A percentile compares a stretch with the other conserved stretches of the same genome.
Evolutionary conservation across 2,797 vertebrate species (phyloP).

Genomic region (Coracias cyanogaster): DNA sequence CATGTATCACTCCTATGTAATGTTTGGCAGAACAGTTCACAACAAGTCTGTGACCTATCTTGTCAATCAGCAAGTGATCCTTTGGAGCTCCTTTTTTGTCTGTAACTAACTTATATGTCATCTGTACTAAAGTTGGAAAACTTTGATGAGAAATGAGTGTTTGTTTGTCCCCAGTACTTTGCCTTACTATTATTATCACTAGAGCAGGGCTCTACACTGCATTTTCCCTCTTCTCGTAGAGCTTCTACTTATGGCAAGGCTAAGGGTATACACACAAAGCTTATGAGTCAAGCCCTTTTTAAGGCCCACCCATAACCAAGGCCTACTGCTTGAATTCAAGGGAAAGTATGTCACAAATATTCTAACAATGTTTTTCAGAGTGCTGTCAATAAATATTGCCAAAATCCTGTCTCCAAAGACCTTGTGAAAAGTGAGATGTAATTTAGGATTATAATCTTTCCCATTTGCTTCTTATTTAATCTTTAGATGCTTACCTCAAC

Average conservation of each 20-base stretch:
- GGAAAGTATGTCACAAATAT: neutral
- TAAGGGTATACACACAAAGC: neutral
- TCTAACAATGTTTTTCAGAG: neutral
- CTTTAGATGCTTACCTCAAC: neutral
- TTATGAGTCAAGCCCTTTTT: neutral
- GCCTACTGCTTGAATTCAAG: neutral
- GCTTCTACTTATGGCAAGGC: neutral
- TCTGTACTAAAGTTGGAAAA: neutral
- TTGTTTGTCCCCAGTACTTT: neutral
- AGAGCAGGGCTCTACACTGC: neutral
- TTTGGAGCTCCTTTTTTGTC: neutral
- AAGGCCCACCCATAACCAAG: neutral
- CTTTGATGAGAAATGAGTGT: accelerated
- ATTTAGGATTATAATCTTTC: neutral
- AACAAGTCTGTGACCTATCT: neutral
- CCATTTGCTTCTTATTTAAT: neutral
- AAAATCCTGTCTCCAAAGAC: neutral
- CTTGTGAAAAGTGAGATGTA: neutral
- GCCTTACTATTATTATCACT: neutral
- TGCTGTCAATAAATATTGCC: neutral
- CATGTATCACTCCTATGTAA: neutral
- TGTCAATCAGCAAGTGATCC: neutral
- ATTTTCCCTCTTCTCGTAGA: neutral
- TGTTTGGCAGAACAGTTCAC: neutral
- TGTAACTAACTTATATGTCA: neutral